Evolutionary conservation across 2,113 vertebrate species (phyloP).

Genomic region (Dryoscopus gambensis): DNA sequence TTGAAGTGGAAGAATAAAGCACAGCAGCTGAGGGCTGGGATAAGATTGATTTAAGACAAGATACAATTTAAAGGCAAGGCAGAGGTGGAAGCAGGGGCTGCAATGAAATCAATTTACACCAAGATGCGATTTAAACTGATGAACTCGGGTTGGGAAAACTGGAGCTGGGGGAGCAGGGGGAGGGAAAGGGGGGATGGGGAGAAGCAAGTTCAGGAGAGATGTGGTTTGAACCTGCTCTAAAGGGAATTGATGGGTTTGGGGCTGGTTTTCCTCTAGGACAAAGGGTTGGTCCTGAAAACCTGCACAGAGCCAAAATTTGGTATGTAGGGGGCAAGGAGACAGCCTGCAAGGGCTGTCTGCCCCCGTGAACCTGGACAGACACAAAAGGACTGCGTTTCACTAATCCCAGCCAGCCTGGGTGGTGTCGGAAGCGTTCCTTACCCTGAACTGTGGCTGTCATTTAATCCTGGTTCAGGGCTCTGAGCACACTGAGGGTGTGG

Average conservation of each 20-base stretch:
- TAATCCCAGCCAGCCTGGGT: not conserved
- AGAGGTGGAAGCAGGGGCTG: conserved; percentile 19
- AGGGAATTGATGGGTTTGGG: not conserved
- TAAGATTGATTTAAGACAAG: conserved; percentile 22
- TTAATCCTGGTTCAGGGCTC: not conserved
- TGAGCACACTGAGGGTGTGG: not conserved
- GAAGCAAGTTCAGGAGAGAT: not conserved
- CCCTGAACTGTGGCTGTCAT: no score
- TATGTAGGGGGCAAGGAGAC: not conserved
- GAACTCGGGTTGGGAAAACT: not conserved
- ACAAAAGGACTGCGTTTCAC: not conserved
- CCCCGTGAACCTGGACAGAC: not conserved
- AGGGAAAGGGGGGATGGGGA: not conserved
- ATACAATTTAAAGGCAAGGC: conserved; percentile 55
- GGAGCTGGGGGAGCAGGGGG: not conserved
- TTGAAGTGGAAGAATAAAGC: not conserved
- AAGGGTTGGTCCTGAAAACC: not conserved
- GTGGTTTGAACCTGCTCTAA: not conserved
- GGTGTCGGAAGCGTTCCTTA: not conserved
- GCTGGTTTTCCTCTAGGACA: not conserved
- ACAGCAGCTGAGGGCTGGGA: not conserved
- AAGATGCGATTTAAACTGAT: conserved; percentile 42
- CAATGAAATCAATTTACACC: conserved; percentile 38
- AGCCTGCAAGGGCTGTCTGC: not conserved
- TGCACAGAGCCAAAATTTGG: not conserved